Percentiles rank a stretch among this genome's conserved stretches.
phyloP scores from a whole-genome alignment of 2,888 invertebrate genomes.

The Apotomis capreana region DNA sequence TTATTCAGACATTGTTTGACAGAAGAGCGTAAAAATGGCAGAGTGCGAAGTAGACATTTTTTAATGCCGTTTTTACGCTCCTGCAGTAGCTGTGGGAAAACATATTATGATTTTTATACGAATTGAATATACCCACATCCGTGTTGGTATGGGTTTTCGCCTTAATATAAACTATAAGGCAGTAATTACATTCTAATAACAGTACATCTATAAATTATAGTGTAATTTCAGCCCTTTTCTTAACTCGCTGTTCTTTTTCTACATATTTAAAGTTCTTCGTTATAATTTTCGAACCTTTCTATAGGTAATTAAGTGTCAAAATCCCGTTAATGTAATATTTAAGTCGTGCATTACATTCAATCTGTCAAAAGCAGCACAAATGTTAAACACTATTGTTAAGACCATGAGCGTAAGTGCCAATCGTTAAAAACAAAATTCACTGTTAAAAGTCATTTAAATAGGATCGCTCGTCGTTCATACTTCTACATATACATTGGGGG shows the following conservation, averaged over 20 bases:
- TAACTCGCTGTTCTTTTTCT: constrained; percentile 28
- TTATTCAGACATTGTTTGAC: too few species aligned
- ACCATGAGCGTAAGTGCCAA: constrained; percentile 32
- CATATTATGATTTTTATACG: too few species aligned
- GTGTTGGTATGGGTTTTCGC: too few species aligned
- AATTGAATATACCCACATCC: too few species aligned
- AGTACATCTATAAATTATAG: background rate
- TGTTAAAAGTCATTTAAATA: background rate
- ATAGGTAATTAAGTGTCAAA: constrained; percentile 35
- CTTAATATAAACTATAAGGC: too few species aligned
- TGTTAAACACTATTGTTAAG: constrained; percentile 18
- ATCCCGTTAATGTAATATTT: constrained; percentile 39
- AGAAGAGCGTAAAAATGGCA: too few species aligned
- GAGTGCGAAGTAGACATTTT: too few species aligned
- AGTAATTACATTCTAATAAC: too few species aligned
- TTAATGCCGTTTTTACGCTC: too few species aligned
- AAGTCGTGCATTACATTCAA: constrained; percentile 25
- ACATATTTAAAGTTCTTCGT: constrained; percentile 34
- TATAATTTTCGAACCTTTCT: constrained; percentile 31
- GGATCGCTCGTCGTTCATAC: background rate
- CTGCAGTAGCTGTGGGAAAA: too few species aligned
- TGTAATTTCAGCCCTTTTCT: constrained; percentile 7
- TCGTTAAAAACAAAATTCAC: constrained; percentile 1
- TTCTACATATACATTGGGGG: background rate
- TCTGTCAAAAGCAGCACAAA: constrained; percentile 29